Conservation (phyloP, 2,113 vertebrate genomes). For the Picathartes gymnocephalus region DNA sequence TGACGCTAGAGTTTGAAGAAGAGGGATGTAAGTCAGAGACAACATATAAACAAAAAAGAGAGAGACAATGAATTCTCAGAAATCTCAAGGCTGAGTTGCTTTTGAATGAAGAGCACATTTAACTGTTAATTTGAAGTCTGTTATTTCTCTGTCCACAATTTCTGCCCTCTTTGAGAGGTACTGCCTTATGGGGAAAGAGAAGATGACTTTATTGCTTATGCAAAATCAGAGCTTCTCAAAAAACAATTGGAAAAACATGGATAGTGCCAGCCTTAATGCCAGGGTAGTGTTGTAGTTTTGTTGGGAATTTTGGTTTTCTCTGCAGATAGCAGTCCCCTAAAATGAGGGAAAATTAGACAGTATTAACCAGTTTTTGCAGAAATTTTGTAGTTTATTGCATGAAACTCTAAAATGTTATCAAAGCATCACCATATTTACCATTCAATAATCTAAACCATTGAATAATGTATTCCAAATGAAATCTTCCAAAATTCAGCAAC, state of each 20-base stretch:
- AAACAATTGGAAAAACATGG: background rate
- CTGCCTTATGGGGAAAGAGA: background rate
- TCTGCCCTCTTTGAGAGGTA: background rate
- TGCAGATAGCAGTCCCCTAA: background rate
- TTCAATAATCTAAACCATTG: background rate
- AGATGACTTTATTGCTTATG: background rate
- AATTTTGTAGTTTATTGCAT: background rate
- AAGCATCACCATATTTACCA: background rate
- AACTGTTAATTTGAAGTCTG: background rate
- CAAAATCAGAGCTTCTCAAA: background rate
- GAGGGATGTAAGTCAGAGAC: background rate
- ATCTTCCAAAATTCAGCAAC: background rate
- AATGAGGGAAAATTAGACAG: background rate
- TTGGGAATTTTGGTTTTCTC: background rate
- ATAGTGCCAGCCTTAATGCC: background rate
- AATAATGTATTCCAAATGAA: background rate
- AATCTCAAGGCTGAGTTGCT: background rate
- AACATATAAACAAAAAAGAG: background rate
- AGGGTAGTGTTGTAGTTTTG: background rate
- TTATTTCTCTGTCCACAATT: background rate
- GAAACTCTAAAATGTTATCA: background rate
- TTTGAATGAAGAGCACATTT: constrained; percentile 1
- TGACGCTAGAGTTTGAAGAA: background rate
- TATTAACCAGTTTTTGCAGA: background rate
- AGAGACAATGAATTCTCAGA: background rate